Evolutionary conservation across 2,888 invertebrate species (phyloP).

Genomic region (Frankliniella fusca): DNA sequence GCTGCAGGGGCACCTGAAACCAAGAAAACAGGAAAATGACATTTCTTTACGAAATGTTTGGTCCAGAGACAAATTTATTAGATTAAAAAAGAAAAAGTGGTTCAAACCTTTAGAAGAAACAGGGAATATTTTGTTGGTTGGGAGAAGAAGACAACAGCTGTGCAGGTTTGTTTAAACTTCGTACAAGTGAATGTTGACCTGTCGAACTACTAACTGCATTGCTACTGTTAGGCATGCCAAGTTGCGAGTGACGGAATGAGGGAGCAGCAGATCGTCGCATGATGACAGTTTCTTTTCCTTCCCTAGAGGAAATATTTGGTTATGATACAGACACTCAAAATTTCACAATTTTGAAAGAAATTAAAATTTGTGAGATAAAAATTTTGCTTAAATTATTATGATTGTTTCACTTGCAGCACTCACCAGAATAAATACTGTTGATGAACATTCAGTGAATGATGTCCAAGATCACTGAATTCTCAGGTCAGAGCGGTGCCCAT

Average conservation of each 20-base stretch:
- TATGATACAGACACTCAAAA: no score
- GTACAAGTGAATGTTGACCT: neutral
- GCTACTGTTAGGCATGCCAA: neutral
- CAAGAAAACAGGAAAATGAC: neutral
- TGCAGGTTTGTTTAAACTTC: neutral
- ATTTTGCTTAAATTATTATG: no score
- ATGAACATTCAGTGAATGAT: no score
- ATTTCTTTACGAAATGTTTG: neutral
- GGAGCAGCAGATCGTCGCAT: slow-evolving; percentile 10
- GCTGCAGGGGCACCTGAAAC: neutral
- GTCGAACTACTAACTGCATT: neutral
- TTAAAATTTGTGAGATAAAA: no score
- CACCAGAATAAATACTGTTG: no score
- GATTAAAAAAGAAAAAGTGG: no score
- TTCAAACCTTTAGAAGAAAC: neutral
- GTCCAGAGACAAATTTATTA: neutral
- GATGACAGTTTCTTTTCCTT: neutral
- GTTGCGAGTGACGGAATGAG: neutral
- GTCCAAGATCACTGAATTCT: no score
- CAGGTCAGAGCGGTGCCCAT: no score
- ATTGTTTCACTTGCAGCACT: no score
- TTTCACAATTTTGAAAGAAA: no score
- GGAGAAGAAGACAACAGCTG: neutral
- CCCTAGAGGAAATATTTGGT: neutral
- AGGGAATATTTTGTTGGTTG: neutral